phyloP scores from a whole-genome alignment of 2,797 vertebrate species.

The Borostomias antarcticus region DNA sequence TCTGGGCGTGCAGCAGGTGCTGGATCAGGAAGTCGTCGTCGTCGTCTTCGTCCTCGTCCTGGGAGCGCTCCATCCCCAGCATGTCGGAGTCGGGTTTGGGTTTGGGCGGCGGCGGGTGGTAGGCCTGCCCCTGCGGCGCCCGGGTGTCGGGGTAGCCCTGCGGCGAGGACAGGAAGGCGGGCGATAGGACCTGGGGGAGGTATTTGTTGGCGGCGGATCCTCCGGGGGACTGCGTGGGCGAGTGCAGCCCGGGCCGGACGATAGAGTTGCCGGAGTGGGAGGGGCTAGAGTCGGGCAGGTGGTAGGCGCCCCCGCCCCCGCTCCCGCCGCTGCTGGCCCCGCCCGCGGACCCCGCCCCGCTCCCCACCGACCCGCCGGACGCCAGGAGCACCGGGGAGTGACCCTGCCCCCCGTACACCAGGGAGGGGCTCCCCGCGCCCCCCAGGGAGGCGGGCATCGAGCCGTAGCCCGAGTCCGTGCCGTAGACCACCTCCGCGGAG shows the following conservation, averaged over 20 bases:
- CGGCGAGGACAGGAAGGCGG: slow-evolving; percentile 84
- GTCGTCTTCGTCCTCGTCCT: slow-evolving; percentile 70
- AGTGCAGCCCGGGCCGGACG: slow-evolving; percentile 82
- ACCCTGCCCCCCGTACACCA: slow-evolving; percentile 80
- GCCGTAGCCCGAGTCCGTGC: slow-evolving; percentile 70
- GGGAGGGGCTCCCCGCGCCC: slow-evolving; percentile 81
- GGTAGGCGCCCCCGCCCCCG: slow-evolving; percentile 66
- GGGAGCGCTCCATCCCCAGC: slow-evolving; percentile 64
- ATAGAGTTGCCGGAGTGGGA: slow-evolving; percentile 79
- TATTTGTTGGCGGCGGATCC: slow-evolving; percentile 79
- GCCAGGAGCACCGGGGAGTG: slow-evolving; percentile 81
- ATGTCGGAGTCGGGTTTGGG: slow-evolving; percentile 80
- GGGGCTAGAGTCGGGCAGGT: slow-evolving; percentile 81
- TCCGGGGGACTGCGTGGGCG: slow-evolving; percentile 79
- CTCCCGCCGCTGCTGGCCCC: slow-evolving; percentile 51
- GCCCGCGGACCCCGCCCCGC: slow-evolving; percentile 54
- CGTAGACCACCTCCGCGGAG: slow-evolving; percentile 74
- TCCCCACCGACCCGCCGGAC: slow-evolving; percentile 61
- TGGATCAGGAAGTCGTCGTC: slow-evolving; percentile 88
- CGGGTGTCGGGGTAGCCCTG: slow-evolving; percentile 69
- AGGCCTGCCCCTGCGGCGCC: slow-evolving; percentile 71
- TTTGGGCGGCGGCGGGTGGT: slow-evolving; percentile 70
- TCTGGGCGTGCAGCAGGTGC: slow-evolving; percentile 86
- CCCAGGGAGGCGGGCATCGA: slow-evolving; percentile 68
- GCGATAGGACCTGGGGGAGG: slow-evolving; percentile 82